These are phyloP conservation scores for Notolepis coatsorum DNA, from an alignment of 2,797 vertebrate genomes.

Conservation along the genomic window DNA sequence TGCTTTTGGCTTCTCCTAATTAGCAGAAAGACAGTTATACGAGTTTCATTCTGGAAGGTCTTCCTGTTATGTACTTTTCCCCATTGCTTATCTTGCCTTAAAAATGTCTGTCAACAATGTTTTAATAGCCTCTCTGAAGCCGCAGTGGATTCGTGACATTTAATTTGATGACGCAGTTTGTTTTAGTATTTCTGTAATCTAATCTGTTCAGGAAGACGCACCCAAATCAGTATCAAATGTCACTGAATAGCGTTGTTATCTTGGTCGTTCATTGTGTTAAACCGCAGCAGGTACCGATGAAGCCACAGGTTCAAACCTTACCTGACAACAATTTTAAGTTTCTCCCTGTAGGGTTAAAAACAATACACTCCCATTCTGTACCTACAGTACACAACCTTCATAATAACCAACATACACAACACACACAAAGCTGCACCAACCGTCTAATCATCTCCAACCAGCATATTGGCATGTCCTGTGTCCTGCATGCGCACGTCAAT, in stretches of 20 bases:
- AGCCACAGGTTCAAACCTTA: constrained; percentile 26
- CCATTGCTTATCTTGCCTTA: not conserved
- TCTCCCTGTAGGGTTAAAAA: constrained; percentile 33
- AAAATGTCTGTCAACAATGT: constrained; percentile 24
- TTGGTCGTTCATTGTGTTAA: not conserved
- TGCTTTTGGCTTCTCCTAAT: not conserved
- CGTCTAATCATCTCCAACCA: not conserved
- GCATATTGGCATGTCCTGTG: constrained; percentile 1
- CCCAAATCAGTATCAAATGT: constrained; percentile 28
- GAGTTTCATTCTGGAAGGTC: not conserved
- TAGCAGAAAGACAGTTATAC: not conserved
- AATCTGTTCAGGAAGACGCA: constrained; percentile 49
- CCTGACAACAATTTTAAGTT: no score
- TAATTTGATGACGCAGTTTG: not conserved
- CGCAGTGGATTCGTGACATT: constrained; percentile 20
- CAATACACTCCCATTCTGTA: constrained; percentile 27
- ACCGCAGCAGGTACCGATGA: constrained; percentile 27
- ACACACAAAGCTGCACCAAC: not conserved
- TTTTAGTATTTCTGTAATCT: not conserved
- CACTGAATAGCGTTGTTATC: not conserved
- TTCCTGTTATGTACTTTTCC: not conserved
- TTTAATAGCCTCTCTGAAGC: not conserved
- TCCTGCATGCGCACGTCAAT: not conserved
- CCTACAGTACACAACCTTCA: constrained; percentile 4
- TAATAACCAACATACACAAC: not conserved